Evolutionary conservation across 2,888 invertebrate species (phyloP), one percentile per base, ranked within the genome.

Genomic region (Troilus luridus): DNA sequence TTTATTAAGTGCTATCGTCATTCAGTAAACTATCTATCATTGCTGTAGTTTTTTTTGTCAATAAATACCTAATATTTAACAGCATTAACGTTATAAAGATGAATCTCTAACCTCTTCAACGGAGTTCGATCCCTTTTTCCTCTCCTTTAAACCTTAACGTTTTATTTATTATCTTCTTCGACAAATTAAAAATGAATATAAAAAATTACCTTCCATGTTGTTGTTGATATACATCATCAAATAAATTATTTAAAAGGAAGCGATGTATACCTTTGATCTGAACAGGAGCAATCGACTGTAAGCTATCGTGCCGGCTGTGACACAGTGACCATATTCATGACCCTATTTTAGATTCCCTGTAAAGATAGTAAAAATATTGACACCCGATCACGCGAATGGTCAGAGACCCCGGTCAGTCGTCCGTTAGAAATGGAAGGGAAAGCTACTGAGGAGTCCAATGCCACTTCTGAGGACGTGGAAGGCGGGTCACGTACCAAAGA

Each of bases 311-410:
- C n/a, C 56, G 27, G 1, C 56, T n/a, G n/a, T 56, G 85, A 85
- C 85, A 85, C 21, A 85, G 21, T 85, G 85, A 85, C 56, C 85
- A 58, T 85, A 58, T n/a, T 85, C 85, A 58, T 85, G 85, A 54
- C 85, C 21, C 6, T 85, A 58, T 58, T 58, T 56, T 85, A 54
- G 85, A 85, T 85, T 56, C 85, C 56, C 85, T 85, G 85, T 85
- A n/a, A 7, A 85, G 85, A 85, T 85, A 85, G n/a, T 85, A n/a
- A 85, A 85, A 56, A 19, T 17, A 77, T 85, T 56, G 56, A 56
- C n/a, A 58, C n/a, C 56, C 85, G 85, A 85, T 85, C 85, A 85
- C 85, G 85, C 85, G 41, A 77, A 77, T 77, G 72, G 72, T 41
- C 85, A 85, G 56, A 85, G n/a, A n/a, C 85, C 56, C n/a, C 85